These are phyloP conservation scores for Lampris incognitus DNA, from an alignment of 2,113 vertebrate genomes.

Conservation along the genomic window DNA sequence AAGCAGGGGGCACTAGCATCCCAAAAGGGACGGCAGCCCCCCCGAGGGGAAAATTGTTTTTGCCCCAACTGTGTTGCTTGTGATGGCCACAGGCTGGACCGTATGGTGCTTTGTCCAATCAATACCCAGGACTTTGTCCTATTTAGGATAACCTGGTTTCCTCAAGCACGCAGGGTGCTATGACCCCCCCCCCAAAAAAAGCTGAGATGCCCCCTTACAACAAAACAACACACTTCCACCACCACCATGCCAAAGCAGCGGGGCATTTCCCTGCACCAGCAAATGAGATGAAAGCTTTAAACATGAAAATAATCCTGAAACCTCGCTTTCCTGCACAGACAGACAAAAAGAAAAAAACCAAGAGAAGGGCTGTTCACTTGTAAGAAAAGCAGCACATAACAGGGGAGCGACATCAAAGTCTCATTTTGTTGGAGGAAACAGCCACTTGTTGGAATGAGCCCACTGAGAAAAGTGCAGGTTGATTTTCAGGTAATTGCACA, in stretches of 20 bases:
- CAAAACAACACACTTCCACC: slow-evolving; percentile 58
- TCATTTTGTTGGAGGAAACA: slow-evolving; percentile 26
- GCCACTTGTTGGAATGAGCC: slow-evolving; percentile 34
- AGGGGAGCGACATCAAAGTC: slow-evolving; percentile 64
- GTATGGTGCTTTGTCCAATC: slow-evolving; percentile 62
- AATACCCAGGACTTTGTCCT: slow-evolving; percentile 57
- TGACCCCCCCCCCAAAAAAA: slow-evolving; percentile 41
- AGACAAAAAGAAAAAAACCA: slow-evolving; percentile 50
- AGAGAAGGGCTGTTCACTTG: slow-evolving; percentile 56
- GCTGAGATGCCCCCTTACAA: slow-evolving; percentile 53
- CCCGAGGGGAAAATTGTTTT: slow-evolving; percentile 67
- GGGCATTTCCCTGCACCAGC: slow-evolving; percentile 63
- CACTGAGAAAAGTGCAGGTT: slow-evolving; percentile 68
- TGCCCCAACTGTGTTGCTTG: slow-evolving; percentile 65
- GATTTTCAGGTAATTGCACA: slow-evolving; percentile 60
- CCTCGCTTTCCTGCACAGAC: slow-evolving; percentile 43
- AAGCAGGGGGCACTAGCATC: slow-evolving; percentile 36
- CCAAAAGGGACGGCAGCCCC: slow-evolving; percentile 31
- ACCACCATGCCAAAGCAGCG: slow-evolving; percentile 62
- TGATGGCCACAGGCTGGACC: slow-evolving; percentile 65
- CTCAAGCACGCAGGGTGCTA: slow-evolving; percentile 59
- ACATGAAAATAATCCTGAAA: slow-evolving; percentile 67
- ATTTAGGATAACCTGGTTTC: slow-evolving; percentile 63
- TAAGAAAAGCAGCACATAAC: slow-evolving; percentile 65
- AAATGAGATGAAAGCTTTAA: slow-evolving; percentile 75